Conservation (phyloP, 2,113 vertebrate species). For the Odocoileus virginianus region DNA sequence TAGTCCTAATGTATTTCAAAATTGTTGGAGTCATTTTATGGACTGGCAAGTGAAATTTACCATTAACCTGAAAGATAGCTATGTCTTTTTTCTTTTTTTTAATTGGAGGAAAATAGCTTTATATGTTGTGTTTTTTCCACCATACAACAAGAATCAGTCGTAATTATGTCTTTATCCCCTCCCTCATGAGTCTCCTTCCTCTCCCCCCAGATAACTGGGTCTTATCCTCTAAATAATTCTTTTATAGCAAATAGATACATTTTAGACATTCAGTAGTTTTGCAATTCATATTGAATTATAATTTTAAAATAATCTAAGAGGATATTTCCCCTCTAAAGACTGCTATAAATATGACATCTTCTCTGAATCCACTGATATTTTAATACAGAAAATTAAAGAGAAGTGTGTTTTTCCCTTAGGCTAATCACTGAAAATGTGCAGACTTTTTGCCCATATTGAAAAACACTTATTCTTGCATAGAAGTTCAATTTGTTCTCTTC, state of each 20-base stretch:
- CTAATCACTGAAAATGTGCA: background rate
- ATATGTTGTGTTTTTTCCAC: background rate
- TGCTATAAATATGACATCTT: background rate
- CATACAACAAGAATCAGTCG: background rate
- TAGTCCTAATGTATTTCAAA: background rate
- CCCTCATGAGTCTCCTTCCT: background rate
- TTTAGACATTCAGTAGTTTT: background rate
- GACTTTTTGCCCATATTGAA: background rate
- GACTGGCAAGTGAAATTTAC: background rate
- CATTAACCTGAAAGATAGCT: background rate
- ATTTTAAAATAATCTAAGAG: constrained; percentile 15
- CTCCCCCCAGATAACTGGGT: background rate
- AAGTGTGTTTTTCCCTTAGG: constrained; percentile 10
- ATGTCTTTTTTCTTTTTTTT: background rate
- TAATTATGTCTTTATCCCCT: background rate
- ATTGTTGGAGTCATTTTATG: background rate
- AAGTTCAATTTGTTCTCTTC: background rate
- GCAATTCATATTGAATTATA: background rate
- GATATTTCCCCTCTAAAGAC: background rate
- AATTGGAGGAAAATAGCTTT: background rate
- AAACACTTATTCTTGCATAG: background rate
- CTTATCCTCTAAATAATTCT: background rate
- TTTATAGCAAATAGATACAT: background rate
- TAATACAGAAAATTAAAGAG: constrained; percentile 39
- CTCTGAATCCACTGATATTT: background rate